Evolutionary conservation across 2,797 vertebrate genomes (phyloP), one percentile per base, ranked within the genome.

Genomic region (Siniperca undulata): DNA sequence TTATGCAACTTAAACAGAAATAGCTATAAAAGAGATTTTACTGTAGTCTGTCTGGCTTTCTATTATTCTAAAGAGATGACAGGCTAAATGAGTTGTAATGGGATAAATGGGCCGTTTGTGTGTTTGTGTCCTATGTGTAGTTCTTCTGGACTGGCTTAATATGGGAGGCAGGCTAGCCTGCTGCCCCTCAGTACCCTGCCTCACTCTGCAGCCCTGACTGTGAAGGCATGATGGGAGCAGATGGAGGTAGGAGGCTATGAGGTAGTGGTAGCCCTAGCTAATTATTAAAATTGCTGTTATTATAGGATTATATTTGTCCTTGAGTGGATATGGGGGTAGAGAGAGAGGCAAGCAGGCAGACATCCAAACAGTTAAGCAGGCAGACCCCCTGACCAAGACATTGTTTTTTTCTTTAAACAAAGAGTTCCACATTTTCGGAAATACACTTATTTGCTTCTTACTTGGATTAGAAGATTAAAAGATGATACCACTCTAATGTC

Each of bases 281-380:
- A 94, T 94, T 93, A 90, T 91, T 93, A 83, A 94, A 94, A 94
- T 94, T 48, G 88, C 91, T 88, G 72, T 88, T 89, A 94, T 96
- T 95, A 95, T 81, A 78, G 94, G 94, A 95, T 95, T 95, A 92
- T 87, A 86, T 91, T 87, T 89, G 86, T 91, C 92, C 92, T 94
- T 94, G 88, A 92, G 87, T 93, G 76, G 78, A 74, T 86, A 44
- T 71, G 81, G 74, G 82, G 74, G 27, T 60, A 75, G 76, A 84
- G 40, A 53, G 65, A 68, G 60, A 80, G 70, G 44, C 55, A 56
- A 30, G 62, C 24, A 58, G 87, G 76, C 78, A 72, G 38, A 46
- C 27, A 56, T 79, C 79, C 80, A 87, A 71, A 74, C 42, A 78
- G 55, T 64, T 24, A 38, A 66, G 67, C 34, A 76, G 70, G 17